Conservation (phyloP, 2,113 vertebrate genomes). For the Larimichthys crocea region DNA sequence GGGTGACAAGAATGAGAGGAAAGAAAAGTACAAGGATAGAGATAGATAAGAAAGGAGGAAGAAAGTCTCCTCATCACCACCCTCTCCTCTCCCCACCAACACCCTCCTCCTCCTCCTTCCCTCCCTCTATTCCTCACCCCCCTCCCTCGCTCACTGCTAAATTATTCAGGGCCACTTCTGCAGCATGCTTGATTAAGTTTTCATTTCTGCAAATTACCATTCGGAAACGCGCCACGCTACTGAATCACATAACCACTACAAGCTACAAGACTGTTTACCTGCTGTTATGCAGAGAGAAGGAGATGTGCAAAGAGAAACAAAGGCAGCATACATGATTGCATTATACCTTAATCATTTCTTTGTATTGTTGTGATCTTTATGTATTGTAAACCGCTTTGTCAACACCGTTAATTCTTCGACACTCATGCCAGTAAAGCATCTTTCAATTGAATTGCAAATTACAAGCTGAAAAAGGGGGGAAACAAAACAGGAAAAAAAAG, state of each 20-base stretch:
- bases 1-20: not conserved
- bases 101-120: constrained; percentile 43
- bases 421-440: constrained; percentile 3
- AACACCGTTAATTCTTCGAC: constrained; percentile 65
- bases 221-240: constrained; percentile 83
- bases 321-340: constrained; percentile 73
- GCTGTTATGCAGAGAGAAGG: constrained; percentile 55
- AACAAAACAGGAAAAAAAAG: constrained; percentile 20
- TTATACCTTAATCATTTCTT: constrained; percentile 79
- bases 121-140: not conserved
- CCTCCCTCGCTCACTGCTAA: constrained; percentile 79
- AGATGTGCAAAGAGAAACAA: constrained; percentile 67
- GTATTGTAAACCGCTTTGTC: constrained; percentile 73
- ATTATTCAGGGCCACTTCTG: constrained; percentile 89
- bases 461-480: constrained; percentile 19
- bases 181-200: constrained; percentile 92
- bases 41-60: constrained; percentile 1
- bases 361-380: constrained; percentile 75
- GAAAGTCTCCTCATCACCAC: constrained; percentile 22
- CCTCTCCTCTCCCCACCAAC: constrained; percentile 39
- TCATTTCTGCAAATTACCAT: constrained; percentile 93
- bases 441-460: constrained; percentile 58
- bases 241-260: constrained; percentile 84
- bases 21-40: not conserved
- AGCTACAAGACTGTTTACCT: constrained; percentile 86